These are phyloP conservation scores for Nineta flava DNA, from an alignment of 2,888 invertebrate species.

Conservation along the genomic window DNA sequence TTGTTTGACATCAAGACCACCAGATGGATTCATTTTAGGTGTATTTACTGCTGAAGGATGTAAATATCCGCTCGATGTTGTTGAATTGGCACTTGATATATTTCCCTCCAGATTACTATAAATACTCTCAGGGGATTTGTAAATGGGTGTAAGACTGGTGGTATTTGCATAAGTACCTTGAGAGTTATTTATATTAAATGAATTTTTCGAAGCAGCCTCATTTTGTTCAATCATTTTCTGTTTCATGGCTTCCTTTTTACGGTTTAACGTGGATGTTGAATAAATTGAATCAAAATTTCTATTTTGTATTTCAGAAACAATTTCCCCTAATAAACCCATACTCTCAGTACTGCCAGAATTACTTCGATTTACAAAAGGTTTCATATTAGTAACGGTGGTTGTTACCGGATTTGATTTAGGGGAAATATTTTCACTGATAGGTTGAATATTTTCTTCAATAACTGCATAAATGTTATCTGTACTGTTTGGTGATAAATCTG, in stretches of 20 bases:
- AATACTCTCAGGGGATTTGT: slow-evolving; percentile 42
- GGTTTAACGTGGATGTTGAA: slow-evolving; percentile 54
- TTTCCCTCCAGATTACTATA: slow-evolving; percentile 44
- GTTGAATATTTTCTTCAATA: slow-evolving; percentile 60
- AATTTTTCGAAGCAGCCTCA: slow-evolving; percentile 15
- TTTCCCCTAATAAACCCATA: slow-evolving; percentile 69
- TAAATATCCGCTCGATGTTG: slow-evolving; percentile 57
- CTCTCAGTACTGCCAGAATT: slow-evolving; percentile 45
- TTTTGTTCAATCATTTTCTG: slow-evolving; percentile 33
- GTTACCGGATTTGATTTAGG: slow-evolving; percentile 22
- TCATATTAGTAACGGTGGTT: slow-evolving; percentile 28
- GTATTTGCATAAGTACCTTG: slow-evolving; percentile 41
- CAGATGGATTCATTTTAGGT: slow-evolving; percentile 28
- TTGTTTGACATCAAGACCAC: slow-evolving; percentile 13
- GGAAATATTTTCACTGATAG: slow-evolving; percentile 22
- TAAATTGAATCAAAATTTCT: slow-evolving; percentile 78
- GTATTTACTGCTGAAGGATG: slow-evolving; percentile 55
- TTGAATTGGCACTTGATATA: slow-evolving; percentile 40
- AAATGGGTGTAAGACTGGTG: slow-evolving; percentile 33
- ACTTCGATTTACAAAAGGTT: slow-evolving; percentile 24
- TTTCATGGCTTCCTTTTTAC: slow-evolving; percentile 38
- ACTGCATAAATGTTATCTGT: slow-evolving; percentile 74
- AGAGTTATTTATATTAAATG: slow-evolving; percentile 18
- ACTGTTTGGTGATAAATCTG: slow-evolving; percentile 35
- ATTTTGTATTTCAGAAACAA: slow-evolving; percentile 74